A percentile compares a stretch with the other conserved stretches of the same genome.
Evolutionary conservation across 2,888 invertebrate species (phyloP).

Genomic region (Psylliodes chrysocephalus): DNA sequence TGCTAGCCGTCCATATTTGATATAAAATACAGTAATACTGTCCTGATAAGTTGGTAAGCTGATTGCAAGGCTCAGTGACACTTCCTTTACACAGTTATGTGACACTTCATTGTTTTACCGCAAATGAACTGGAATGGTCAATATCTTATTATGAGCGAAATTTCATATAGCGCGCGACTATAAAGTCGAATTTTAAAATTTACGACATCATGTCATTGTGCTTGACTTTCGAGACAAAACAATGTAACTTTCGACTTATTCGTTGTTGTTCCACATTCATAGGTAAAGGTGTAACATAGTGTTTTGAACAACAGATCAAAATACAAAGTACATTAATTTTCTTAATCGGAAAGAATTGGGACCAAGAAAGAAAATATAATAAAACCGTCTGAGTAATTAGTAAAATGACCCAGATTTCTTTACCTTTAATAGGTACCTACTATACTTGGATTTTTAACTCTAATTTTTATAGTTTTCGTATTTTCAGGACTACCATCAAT

Average conservation of each 20-base stretch:
- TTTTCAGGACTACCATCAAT: no score
- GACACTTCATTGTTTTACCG: constrained; percentile 33
- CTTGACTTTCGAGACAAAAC: constrained; percentile 4
- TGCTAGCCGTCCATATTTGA: neutral
- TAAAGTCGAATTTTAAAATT: neutral
- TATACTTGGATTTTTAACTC: no score
- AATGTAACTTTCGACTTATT: neutral
- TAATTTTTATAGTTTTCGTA: no score
- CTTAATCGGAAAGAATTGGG: no score
- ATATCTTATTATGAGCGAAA: constrained; percentile 2
- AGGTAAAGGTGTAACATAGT: no score
- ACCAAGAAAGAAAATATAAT: no score
- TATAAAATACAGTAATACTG: neutral
- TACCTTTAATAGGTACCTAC: no score
- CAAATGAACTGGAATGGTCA: constrained; percentile 23
- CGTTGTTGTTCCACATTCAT: no score
- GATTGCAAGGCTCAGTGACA: constrained; percentile 22
- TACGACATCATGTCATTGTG: neutral
- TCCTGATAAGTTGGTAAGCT: constrained; percentile 1
- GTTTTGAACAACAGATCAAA: no score
- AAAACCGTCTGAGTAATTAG: no score
- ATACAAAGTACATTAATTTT: no score
- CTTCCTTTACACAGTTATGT: constrained; percentile 35
- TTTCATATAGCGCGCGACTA: neutral
- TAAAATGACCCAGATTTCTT: no score